These are phyloP conservation scores for Dryoscopus gambensis DNA, from an alignment of 2,113 vertebrate genomes.

Conservation along the genomic window DNA sequence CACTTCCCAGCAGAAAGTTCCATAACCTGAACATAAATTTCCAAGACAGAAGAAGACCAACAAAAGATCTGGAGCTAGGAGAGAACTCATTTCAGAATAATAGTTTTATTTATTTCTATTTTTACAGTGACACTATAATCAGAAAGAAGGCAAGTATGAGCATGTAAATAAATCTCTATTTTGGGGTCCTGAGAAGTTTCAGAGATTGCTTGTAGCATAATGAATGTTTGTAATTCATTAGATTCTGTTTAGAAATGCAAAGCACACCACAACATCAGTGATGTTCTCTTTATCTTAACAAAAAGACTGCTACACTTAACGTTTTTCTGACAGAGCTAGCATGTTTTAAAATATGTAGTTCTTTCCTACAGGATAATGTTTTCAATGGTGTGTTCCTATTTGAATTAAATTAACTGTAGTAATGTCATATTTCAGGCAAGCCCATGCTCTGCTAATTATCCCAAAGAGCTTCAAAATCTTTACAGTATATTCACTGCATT, in stretches of 20 bases:
- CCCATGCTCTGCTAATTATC: slow-evolving; percentile 13
- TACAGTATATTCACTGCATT: slow-evolving; percentile 27
- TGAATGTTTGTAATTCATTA: slow-evolving; percentile 77
- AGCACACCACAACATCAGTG: slow-evolving; percentile 71
- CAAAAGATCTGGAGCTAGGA: slow-evolving; percentile 22
- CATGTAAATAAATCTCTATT: slow-evolving; percentile 72
- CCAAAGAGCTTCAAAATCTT: slow-evolving; percentile 30
- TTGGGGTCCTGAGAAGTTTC: slow-evolving; percentile 73
- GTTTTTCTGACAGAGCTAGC: slow-evolving; percentile 32
- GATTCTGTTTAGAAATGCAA: slow-evolving; percentile 74
- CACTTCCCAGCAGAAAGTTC: slow-evolving; percentile 33
- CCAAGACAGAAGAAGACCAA: background rate
- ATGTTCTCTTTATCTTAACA: slow-evolving; percentile 70
- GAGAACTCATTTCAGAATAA: slow-evolving; percentile 44
- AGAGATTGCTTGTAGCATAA: slow-evolving; percentile 64
- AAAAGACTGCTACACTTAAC: slow-evolving; percentile 58
- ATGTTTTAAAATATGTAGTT: slow-evolving; percentile 47
- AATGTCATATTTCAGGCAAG: background rate
- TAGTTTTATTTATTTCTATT: slow-evolving; percentile 13
- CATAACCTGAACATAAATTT: slow-evolving; percentile 37
- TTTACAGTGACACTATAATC: slow-evolving; percentile 29
- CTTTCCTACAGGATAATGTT: background rate
- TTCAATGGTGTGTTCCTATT: background rate
- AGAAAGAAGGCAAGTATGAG: slow-evolving; percentile 22
- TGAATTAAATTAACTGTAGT: slow-evolving; percentile 3